A percentile compares a stretch with the other conserved stretches of the same genome.
phyloP scores from a whole-genome alignment of 2,113 vertebrate genomes.

The Upupa epops region DNA sequence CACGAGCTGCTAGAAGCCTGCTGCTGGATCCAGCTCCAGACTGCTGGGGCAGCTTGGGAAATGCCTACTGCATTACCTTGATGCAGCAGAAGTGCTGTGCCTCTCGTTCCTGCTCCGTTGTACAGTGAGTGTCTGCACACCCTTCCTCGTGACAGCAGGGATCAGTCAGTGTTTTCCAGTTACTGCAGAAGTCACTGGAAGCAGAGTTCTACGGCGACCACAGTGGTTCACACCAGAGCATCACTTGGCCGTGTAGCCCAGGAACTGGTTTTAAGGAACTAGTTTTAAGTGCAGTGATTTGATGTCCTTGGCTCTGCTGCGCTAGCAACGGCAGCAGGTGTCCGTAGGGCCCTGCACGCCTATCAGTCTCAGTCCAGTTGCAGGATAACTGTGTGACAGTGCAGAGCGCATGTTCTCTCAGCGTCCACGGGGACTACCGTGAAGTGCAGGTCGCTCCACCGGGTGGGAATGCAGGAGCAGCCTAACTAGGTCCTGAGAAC shows the following conservation, averaged over 20 bases:
- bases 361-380: not conserved
- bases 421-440: not conserved
- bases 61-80: not conserved
- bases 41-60: not conserved
- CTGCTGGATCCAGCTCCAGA: not conserved
- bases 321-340: no score
- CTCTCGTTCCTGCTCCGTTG: slow-evolving; percentile 45
- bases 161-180: not conserved
- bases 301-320: no score
- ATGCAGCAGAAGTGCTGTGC: not conserved
- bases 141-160: slow-evolving; percentile 27
- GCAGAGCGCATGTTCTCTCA: not conserved
- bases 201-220: not conserved
- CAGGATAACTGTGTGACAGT: not conserved
- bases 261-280: no score
- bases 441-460: not conserved
- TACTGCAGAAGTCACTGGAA: not conserved
- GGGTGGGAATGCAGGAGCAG: not conserved
- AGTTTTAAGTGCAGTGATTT: no score
- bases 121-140: slow-evolving; percentile 34
- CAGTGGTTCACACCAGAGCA: slow-evolving; percentile 24
- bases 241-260: no score
- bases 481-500: not conserved
- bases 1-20: not conserved
- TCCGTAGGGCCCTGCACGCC: not conserved